Evolutionary conservation across 37 sponge, comb jelly and placozoan species (phyloP), one percentile per base, ranked within the genome.

Genomic region (Cladorhizidae sp.): DNA sequence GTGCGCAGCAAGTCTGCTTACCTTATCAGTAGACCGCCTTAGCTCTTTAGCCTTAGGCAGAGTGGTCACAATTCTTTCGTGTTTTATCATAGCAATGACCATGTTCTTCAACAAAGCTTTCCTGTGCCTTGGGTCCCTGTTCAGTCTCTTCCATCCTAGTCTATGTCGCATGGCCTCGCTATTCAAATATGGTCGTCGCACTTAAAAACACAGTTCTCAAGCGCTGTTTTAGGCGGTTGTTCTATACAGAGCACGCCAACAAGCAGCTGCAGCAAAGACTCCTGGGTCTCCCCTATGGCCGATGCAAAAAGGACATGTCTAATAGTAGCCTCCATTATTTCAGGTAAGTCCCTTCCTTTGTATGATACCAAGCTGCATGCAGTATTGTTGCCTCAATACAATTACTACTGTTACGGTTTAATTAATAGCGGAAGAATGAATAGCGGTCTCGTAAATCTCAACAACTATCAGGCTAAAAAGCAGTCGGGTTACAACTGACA

Each of bases 1-100:
- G 59, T 15, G 65, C 64, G 22, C 65, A 78, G 21, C 40, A n/a
- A n/a, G n/a, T n/a, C n/a, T n/a, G 17, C 82, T 84, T 28, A 95
- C 95, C 70, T 54, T 68, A 70, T 95, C 95, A 49, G 87, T 90
- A 64, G 86, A 57, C 49, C 83, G 74, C 40, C 78, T 82, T 71
- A 95, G 51, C 77, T 84, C 90, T 51, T 92, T 95, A 38, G 93
- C 95, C 75, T 83, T 81, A 3, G 95, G 65, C 20, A 95, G 72
- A 58, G 95, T 95, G 26, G 94, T 95, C 32, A 85, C 73, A 37
- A 95, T 92, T 18, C 95, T 55, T 50, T 95, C 95, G 69, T 95
- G 90, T 36, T 86, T 89, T 20, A 95, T 59, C 41, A 95, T 76
- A 41, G 94, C 80, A 23, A 80, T 87, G n/a, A 84, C 87, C 31